A percentile compares a stretch with the other conserved stretches of the same genome.
These are phyloP conservation scores for Telmatherina bonti DNA, from an alignment of 2,797 vertebrate species.

Conservation along the genomic window DNA sequence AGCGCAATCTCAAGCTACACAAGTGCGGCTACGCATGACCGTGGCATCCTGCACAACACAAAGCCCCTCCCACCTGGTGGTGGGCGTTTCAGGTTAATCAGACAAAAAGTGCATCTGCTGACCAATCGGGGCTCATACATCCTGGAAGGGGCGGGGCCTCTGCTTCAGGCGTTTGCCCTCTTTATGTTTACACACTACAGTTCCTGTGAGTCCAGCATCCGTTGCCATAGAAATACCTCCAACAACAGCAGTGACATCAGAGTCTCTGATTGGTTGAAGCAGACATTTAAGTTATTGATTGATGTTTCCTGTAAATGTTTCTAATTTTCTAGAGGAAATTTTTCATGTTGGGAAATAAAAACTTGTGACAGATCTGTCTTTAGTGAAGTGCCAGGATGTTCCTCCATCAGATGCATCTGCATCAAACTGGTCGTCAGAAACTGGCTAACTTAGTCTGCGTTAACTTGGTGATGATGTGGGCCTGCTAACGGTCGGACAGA, in stretches of 20 bases:
- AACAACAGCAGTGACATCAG: background rate
- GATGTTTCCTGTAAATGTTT: background rate
- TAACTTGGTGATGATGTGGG: no score
- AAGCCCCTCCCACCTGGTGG: no score
- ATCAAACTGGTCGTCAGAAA: no score
- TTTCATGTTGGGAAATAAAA: no score
- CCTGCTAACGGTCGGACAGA: no score
- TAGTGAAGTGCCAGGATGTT: no score
- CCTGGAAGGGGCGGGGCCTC: background rate
- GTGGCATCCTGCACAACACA: no score
- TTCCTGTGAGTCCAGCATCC: background rate
- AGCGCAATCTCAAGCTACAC: slow-evolving; percentile 81
- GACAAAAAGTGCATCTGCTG: background rate
- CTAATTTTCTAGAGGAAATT: no score
- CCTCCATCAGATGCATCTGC: no score
- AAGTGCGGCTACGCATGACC: slow-evolving; percentile 76
- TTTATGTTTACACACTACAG: background rate
- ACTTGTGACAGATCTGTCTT: no score
- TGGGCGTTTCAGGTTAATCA: no score
- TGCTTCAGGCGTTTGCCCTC: background rate
- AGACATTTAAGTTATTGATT: background rate
- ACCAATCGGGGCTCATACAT: background rate
- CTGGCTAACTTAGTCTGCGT: no score
- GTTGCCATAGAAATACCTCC: background rate
- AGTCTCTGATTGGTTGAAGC: slow-evolving; percentile 24